Evolutionary conservation across 53 echinoderm and acorn worm genomes (phyloP).

Genomic region (Henricia sp.): DNA sequence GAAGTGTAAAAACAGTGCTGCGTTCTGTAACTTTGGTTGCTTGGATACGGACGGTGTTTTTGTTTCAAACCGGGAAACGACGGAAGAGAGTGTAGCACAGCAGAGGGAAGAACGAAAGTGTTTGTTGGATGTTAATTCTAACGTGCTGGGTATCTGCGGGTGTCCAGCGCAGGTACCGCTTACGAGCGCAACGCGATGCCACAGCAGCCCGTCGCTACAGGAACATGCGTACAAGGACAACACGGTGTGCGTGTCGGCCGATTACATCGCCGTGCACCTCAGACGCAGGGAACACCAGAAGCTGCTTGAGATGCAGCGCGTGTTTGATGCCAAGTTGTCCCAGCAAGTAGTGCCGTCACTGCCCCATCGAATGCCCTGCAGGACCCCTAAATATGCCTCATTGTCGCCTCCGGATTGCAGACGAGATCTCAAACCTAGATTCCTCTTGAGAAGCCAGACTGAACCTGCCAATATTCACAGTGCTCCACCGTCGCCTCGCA

Average conservation of each 20-base stretch:
- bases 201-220: constrained; percentile 58
- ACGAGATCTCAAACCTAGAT: constrained; percentile 57
- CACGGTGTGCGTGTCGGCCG: constrained; percentile 78
- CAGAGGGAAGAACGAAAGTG: constrained; percentile 15
- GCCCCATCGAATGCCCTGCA: background rate
- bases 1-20: constrained; percentile 52
- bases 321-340: constrained; percentile 54
- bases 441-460: constrained; percentile 21
- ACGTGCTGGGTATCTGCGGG: constrained; percentile 26
- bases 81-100: constrained; percentile 36
- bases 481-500: constrained; percentile 34
- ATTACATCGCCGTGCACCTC: constrained; percentile 81
- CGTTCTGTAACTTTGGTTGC: constrained; percentile 61
- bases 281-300: constrained; percentile 60
- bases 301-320: constrained; percentile 48
- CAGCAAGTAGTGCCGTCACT: constrained; percentile 6
- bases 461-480: constrained; percentile 40
- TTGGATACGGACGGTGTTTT: constrained; percentile 47
- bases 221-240: constrained; percentile 62
- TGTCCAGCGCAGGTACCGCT: background rate
- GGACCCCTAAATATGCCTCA: background rate
- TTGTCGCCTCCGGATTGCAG: constrained; percentile 59
- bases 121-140: constrained; percentile 41
- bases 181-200: constrained; percentile 40
- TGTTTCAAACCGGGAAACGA: constrained; percentile 47